Evolutionary conservation across 1,140 invertebrate genomes (phyloP), one percentile per base, ranked within the genome.

Genomic region (Danaus melanippus): DNA sequence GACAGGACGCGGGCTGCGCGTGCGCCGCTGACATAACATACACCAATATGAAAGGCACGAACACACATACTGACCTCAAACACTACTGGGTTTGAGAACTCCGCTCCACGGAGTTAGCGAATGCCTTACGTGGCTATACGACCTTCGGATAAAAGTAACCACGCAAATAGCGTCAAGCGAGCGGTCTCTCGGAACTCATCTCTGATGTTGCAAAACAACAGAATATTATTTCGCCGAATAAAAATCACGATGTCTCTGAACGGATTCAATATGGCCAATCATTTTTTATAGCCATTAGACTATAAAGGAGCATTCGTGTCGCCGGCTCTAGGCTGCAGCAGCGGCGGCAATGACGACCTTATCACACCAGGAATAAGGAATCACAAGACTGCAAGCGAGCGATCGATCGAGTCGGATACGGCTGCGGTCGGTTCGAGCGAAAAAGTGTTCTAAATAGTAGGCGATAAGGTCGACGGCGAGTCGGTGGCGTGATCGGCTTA

Each of bases 221-320:
- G 21, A 32, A 32, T 54, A 59, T 42, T 50, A 50, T 42, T 48
- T 12, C 8, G 45, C 40, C 21, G 45, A 42, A 32, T 32, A 32
- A 32, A 32, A 8, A 32, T 32, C 43, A 42, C 40, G 12, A 46
- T 60, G 46, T 60, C 55, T 21, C 58, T 32, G 21, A 54, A 54
- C 58, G 42, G 54, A 60, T 48, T 56, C 59, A 59, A 66, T 61
- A 61, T 63, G 58, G 64, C 60, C 58, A 66, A 66, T 66, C 55
- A 62, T 66, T 69, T 69, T 68, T 69, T 66, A 60, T 58, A 60
- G 52, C 66, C 56, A 69, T 69, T 69, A 66, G 53, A 56, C 65
- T 67, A 64, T 62, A 67, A 67, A 64, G 62, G 65, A 66, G 64
- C 50, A 52, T 66, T 69, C 64, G 66, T 67, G 66, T 65, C 66